Conservation (phyloP, 1,140 invertebrate genomes). For the Trypoxylus dichotomus region DNA sequence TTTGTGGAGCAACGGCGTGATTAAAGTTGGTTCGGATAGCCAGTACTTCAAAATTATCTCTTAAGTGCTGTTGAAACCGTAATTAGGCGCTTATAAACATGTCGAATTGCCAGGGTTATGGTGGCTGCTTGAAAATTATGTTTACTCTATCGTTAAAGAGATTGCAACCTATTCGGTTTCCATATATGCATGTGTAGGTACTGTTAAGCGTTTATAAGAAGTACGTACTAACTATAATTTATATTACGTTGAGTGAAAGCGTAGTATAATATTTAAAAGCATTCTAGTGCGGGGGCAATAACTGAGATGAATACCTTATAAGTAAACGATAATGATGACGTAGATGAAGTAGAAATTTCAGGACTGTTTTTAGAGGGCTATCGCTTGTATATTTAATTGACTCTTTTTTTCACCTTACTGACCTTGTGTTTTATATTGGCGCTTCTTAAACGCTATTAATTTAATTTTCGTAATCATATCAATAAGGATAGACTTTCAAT, state of each 20-base stretch:
- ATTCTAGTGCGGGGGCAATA: neutral
- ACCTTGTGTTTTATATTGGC: neutral
- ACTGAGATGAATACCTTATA: neutral
- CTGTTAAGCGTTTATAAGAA: neutral
- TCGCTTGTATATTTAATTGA: neutral
- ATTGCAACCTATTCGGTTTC: constrained; percentile 5
- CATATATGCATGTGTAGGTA: constrained; percentile 6
- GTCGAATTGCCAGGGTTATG: constrained; percentile 4
- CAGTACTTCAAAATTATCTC: constrained; percentile 21
- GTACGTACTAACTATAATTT: neutral
- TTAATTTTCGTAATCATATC: too few relatives aligned
- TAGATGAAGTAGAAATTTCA: neutral
- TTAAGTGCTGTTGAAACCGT: constrained; percentile 22
- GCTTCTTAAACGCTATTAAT: too few relatives aligned
- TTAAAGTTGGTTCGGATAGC: neutral
- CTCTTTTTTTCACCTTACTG: neutral
- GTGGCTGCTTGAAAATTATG: constrained; percentile 1
- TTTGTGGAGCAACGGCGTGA: neutral
- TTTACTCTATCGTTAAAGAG: constrained; percentile 19
- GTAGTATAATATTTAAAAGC: neutral
- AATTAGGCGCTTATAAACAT: constrained; percentile 24
- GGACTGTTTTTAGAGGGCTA: neutral
- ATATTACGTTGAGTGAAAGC: neutral
- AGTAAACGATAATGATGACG: neutral
- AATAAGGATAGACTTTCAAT: too few relatives aligned